A percentile compares a stretch with the other conserved stretches of the same genome.
These are phyloP conservation scores for Campopleginae sp. DNA, from an alignment of 2,888 invertebrate genomes.

Conservation along the genomic window DNA sequence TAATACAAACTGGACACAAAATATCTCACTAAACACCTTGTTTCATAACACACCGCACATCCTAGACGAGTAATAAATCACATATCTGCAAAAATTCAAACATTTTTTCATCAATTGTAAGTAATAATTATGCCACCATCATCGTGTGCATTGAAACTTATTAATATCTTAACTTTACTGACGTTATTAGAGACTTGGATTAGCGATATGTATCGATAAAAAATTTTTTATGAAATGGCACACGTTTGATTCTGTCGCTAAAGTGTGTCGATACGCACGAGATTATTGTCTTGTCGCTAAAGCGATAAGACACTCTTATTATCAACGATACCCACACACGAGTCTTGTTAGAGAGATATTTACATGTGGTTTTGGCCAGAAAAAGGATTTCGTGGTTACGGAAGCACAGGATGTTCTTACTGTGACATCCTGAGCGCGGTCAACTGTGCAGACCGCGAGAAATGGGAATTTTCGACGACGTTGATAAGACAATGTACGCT, in stretches of 20 bases:
- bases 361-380: neutral
- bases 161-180: neutral
- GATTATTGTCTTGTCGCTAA: slow-evolving; percentile 72
- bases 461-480: neutral
- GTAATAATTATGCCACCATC: neutral
- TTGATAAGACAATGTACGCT: neutral
- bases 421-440: neutral
- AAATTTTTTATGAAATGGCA: neutral
- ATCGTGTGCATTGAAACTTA: neutral
- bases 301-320: slow-evolving; percentile 1
- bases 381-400: neutral
- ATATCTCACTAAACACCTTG: neutral
- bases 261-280: slow-evolving; percentile 66
- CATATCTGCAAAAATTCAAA: neutral
- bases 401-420: slow-evolving; percentile 18
- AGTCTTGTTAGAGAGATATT: neutral
- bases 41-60: neutral
- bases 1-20: neutral
- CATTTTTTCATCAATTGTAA: neutral
- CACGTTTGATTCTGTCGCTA: neutral
- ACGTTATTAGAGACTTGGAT: neutral
- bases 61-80: neutral
- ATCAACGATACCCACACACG: neutral
- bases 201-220: neutral
- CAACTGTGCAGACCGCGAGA: neutral